Base-by-base conservation (phyloP, 2,888 invertebrate genomes). In the Empis stercorea region DNA sequence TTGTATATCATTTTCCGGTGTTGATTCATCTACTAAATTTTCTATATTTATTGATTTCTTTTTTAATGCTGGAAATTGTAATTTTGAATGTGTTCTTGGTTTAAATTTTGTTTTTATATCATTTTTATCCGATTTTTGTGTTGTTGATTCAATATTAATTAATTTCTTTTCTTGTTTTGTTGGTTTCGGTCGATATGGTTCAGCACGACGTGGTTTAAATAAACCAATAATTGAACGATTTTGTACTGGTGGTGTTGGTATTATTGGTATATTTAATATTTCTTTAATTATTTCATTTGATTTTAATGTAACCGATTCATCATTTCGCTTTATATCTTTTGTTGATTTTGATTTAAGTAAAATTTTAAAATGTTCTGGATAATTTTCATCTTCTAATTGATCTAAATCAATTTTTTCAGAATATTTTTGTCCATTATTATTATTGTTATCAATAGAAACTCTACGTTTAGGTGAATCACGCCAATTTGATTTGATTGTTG, bases 281-380 rank as follows among this genome's bases (percentile, higher is more conserved):
- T 42, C 30, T 42, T 27, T 30, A 23, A 4, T 13, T 14, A 9
- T 13, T 14, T n/a, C 10, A 13, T 27, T 27, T 11, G 44, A 48
- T 15, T 23, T 40, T 36, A 40, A 20, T 14, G 41, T 37, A 4
- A 48, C 34, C 3, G 44, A n/a, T 30, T 23, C 16, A 32, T 44
- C 40, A 5, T 43, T 36, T 5, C 38, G 38, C 30, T 48, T 51
- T 2, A 50, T 32, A 52, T 67, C 62, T 66, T 79, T 79, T 44
- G n/a, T n/a, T n/a, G 78, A 73, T 64, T 78, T 50, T 4, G 53
- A 38, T 36, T 49, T 76, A 43, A 80, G 67, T 46, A 79, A 63
- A n/a, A 78, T 75, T 60, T 80, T 80, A 59, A 79, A 80, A 58
- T 74, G 75, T 57, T 74, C 77, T 15, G 80, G 80, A 63, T 80